Base-by-base conservation (phyloP, 2,888 invertebrate genomes). In the Anoplius nigerrimus region DNA sequence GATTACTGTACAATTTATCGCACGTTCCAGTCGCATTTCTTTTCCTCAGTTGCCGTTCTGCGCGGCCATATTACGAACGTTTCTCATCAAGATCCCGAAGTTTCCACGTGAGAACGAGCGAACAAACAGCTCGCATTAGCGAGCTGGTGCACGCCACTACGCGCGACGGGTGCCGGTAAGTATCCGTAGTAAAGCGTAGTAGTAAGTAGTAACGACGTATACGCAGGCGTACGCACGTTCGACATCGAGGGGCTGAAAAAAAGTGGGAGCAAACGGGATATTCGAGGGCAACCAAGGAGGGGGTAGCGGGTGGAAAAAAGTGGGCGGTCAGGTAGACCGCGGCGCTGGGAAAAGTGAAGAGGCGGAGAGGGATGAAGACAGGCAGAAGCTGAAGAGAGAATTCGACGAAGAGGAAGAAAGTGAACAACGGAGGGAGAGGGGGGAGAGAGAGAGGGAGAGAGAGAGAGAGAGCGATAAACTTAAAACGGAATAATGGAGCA, bases 161-260 rank as follows among this genome's bases (percentile, higher is more conserved):
- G 58, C 74, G 76, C 80, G 77, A 76, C 79, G 79, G 48, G n/a
- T 42, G 76, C 69, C 68, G 69, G 78, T 71, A 76, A 76, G 74
- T 76, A 73, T 75, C 76, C 70, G 80, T 82, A 77, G 80, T 75
- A 79, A 76, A 81, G 65, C 73, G 81, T 81, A 76, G 78, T 78
- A 79, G 75, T 72, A 77, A 79, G 75, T 79, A 83, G 84, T 85
- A 82, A 80, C 80, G 78, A 75, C 78, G 75, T 79, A 76, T 82
- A 84, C 82, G 84, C 84, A 84, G 79, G 82, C 84, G 85, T 83
- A 87, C 83, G 81, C 85, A 83, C 74, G 82, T 78, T 69, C 72
- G 69, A 67, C 57, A 71, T 62, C 64, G 52, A 69, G 66, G 64
- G 70, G 66, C 53, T 55, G 74, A 69, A 69, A 74, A 74, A 71